Evolutionary conservation across 2,797 vertebrate genomes (phyloP).

Genomic region (Tarsius wallacei): DNA sequence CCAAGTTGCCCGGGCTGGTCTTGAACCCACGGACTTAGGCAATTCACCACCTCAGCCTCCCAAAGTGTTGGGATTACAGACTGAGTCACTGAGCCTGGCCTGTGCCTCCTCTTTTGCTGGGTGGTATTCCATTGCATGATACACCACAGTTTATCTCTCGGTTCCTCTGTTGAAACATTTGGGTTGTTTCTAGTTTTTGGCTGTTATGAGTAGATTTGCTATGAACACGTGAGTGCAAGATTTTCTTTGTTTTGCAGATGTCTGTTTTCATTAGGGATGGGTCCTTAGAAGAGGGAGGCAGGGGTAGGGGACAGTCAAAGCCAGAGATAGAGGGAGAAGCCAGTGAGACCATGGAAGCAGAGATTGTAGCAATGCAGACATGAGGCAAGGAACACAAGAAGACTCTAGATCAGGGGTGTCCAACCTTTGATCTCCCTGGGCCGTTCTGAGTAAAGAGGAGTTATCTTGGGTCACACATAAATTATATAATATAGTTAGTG

Average conservation of each 20-base stretch:
- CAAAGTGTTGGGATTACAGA: no score
- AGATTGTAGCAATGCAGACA: neutral
- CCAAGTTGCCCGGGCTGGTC: no score
- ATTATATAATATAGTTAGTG: no score
- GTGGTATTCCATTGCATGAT: no score
- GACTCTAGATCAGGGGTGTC: neutral
- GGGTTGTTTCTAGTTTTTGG: neutral
- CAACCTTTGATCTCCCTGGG: no score
- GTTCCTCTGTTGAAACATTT: neutral
- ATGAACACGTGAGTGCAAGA: no score
- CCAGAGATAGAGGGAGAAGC: neutral
- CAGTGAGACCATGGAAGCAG: neutral
- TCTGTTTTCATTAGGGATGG: neutral
- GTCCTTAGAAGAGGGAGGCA: neutral
- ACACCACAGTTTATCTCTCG: neutral
- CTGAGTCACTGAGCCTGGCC: no score
- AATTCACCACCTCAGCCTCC: no score
- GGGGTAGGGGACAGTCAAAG: neutral
- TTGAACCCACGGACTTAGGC: no score
- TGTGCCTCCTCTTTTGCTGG: neutral
- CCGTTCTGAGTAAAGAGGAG: no score
- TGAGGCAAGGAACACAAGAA: neutral
- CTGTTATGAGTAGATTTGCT: neutral
- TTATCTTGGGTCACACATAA: no score
- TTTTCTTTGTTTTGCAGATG: neutral